Evolutionary conservation across 2,113 vertebrate genomes (phyloP), one percentile per base, ranked within the genome.

Genomic region (Psilopogon haemacephalus): DNA sequence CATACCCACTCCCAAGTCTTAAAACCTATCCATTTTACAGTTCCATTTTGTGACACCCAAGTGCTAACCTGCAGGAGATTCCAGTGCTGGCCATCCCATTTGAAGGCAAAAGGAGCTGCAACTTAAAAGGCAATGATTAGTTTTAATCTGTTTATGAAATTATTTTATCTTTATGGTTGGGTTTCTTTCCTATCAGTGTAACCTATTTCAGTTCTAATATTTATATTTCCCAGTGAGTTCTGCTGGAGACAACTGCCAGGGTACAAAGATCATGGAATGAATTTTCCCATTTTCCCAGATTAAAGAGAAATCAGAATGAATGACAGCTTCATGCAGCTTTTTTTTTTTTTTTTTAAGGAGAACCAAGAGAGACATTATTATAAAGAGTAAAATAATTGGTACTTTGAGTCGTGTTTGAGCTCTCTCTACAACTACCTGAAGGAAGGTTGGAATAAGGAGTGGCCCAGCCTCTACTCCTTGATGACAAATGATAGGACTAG

Each of bases 341-440:
- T n/a, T n/a, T n/a, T 17, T 11, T 5, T 58, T 58, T 74, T 84
- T 89, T 42, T 72, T 11, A 93, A 84, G 83, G 33, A 78, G 20
- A 85, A 37, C 52, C 58, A 7, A 95, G n/a, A 70, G 8, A 95
- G n/a, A 70, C 46, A 83, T 91, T 73, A 84, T 93, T 89, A n/a
- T 95, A 91, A 95, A 94, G 62, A 80, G 68, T 69, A 81, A 94
- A 93, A 56, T 55, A 90, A 95, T 92, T 78, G 67, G 60, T 17
- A 74, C 23, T 85, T 85, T 0, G 9, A 72, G 46, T 84, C 95
- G 9, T 40, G 9, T 40, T 40, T 40, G 38, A 40, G 38, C 38
- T 40, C 38, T 40, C 38, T 40, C 38, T 40, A 40, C 38, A 40
- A 40, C 38, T 40, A 40, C 38, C 38, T 40, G 38, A 40, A 40